Evolutionary conservation across 2,888 invertebrate genomes (phyloP).

Genomic region (Dicyrtomina minuta): DNA sequence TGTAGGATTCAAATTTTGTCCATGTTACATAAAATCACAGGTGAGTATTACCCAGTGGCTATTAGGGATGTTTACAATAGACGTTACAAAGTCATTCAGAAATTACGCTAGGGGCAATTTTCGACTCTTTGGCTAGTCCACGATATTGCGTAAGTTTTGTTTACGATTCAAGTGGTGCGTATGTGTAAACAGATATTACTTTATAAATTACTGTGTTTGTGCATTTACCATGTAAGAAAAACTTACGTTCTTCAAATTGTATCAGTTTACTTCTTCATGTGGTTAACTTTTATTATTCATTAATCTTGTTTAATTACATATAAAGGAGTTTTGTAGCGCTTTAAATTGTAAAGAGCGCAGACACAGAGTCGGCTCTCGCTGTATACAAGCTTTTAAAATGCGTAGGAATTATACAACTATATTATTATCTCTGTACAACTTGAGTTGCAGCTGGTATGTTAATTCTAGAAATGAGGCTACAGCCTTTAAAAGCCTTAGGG

Average conservation of each 20-base stretch:
- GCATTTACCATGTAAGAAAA: background rate
- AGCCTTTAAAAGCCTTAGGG: too few species aligned
- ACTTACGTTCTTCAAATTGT: background rate
- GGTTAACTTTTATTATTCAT: background rate
- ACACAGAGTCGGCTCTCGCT: slow-evolving; percentile 79
- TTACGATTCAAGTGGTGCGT: background rate
- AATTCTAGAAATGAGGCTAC: too few species aligned
- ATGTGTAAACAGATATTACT: too few species aligned
- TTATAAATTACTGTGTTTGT: background rate
- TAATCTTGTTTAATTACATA: background rate
- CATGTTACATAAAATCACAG: too few species aligned
- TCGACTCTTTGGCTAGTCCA: slow-evolving; percentile 85
- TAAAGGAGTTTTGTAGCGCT: slow-evolving; percentile 71
- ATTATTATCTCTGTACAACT: too few species aligned
- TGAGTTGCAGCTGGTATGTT: too few species aligned
- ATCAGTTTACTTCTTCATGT: too few species aligned
- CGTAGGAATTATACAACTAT: slow-evolving; percentile 53
- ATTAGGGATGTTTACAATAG: slow-evolving; percentile 64
- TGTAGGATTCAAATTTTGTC: too few species aligned
- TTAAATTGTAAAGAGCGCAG: slow-evolving; percentile 80
- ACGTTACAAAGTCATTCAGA: slow-evolving; percentile 69
- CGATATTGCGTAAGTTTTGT: slow-evolving; percentile 59
- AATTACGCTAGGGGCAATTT: slow-evolving; percentile 85
- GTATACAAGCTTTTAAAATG: slow-evolving; percentile 73
- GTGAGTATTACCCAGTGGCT: slow-evolving; percentile 66